Evolutionary conservation across 1,140 invertebrate genomes (phyloP), one percentile per base, ranked within the genome.

Genomic region (Musca domestica): DNA sequence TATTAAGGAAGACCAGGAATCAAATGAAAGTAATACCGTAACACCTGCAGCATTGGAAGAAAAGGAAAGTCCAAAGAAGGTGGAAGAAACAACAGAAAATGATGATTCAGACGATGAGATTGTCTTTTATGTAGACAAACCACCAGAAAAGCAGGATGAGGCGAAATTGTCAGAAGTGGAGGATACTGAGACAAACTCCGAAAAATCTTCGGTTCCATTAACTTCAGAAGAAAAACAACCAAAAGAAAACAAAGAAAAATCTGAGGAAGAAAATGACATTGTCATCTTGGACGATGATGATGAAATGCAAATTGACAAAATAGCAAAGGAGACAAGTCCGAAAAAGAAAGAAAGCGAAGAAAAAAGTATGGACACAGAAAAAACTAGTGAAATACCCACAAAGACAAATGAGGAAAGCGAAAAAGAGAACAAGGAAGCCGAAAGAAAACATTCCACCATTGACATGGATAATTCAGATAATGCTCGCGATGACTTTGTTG

Each of bases 401-500:
- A 61, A 72, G 30, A 23, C 34, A 46, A 27, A 20, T 12, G 61
- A 54, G 52, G 66, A 67, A 41, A 27, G 25, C 58, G 34, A 46
- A 6, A 27, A 63, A 30, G 20, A 15, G 25, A 56, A 14, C 22
- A 58, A 10, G n/a, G 52, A 58, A 34, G 2, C 19, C 51, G 14
- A 51, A 22, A 64, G 12, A 49, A 58, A 63, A 9, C 46, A 56
- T n/a, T 51, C 67, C n/a, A 47, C n/a, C 17, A 71, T 79, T 1
- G 49, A 70, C 3, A 63, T 68, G 1, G 78, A 81, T 46, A 79
- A 79, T 48, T 76, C 78, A 6, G 78, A 81, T 67, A 81, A 81
- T 72, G 78, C 78, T 7, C 73, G 74, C 15, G 78, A 81, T 72
- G 73, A 78, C 58, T 78, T 78, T 68, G 78, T 74, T 49, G 49